Evolutionary conservation across 2,888 invertebrate species (phyloP).

Genomic region (Platycnemis pennipes): DNA sequence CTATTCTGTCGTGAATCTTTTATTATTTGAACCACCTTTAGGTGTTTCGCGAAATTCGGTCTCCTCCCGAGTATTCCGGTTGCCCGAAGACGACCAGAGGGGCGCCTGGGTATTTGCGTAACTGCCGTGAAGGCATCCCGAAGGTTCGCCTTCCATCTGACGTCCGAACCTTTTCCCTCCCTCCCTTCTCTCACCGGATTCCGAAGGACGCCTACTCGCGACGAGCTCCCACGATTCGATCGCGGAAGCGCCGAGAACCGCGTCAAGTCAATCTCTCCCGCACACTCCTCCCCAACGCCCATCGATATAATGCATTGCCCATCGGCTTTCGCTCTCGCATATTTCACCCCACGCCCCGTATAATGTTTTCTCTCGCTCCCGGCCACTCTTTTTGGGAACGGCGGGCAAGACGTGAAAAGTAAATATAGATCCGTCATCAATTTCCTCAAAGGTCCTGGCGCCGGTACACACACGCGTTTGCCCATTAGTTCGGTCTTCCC

Average conservation of each 20-base stretch:
- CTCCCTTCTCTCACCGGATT: slow-evolving; percentile 69
- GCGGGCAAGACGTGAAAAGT: slow-evolving; percentile 28
- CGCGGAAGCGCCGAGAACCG: slow-evolving; percentile 75
- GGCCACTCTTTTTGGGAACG: not conserved
- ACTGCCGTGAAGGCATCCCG: not conserved
- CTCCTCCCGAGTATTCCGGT: not conserved
- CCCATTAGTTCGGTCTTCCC: slow-evolving; percentile 36
- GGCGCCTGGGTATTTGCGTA: slow-evolving; percentile 35
- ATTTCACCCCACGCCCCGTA: slow-evolving; percentile 71
- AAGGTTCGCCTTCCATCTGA: not conserved
- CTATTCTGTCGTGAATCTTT: not conserved
- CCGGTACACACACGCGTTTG: slow-evolving; percentile 33
- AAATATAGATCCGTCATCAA: slow-evolving; percentile 48
- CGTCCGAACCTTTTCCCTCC: not conserved
- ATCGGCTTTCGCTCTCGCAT: slow-evolving; percentile 74
- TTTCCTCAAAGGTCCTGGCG: slow-evolving; percentile 41
- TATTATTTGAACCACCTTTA: not conserved
- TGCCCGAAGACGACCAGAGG: not conserved
- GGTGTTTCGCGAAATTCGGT: not conserved
- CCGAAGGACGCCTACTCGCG: slow-evolving; percentile 48
- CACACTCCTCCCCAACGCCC: not conserved
- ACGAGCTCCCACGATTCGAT: slow-evolving; percentile 73
- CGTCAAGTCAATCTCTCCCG: slow-evolving; percentile 67
- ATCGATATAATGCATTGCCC: not conserved
- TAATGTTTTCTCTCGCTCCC: not conserved